Conservation (phyloP, 2,113 vertebrate genomes). For the Cariama cristata region DNA sequence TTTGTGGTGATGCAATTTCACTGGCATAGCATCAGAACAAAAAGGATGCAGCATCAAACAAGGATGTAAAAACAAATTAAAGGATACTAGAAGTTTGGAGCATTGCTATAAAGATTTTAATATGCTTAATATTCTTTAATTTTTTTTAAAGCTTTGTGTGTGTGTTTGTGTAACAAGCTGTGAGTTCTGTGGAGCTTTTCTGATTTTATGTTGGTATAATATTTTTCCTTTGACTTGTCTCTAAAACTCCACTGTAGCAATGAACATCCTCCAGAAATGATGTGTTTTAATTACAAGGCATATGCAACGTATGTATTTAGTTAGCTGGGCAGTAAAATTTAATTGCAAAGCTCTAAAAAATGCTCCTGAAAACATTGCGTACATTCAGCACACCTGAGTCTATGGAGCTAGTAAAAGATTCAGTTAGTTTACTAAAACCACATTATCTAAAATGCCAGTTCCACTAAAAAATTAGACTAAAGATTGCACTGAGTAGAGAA, state of each 20-base stretch:
- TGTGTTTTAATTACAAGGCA: slow-evolving; percentile 63
- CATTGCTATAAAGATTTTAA: slow-evolving; percentile 51
- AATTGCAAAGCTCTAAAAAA: slow-evolving; percentile 51
- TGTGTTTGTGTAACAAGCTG: neutral
- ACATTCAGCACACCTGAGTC: neutral
- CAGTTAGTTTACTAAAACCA: neutral
- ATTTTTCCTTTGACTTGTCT: slow-evolving; percentile 39
- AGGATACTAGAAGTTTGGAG: slow-evolving; percentile 53
- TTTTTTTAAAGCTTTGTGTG: neutral
- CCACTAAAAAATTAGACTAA: neutral
- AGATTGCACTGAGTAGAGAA: neutral
- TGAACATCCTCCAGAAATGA: slow-evolving; percentile 51
- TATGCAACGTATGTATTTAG: slow-evolving; percentile 36
- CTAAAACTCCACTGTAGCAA: slow-evolving; percentile 18
- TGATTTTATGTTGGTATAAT: neutral
- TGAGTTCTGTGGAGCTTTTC: slow-evolving; percentile 43
- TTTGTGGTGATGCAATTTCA: slow-evolving; percentile 40
- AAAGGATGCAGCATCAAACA: slow-evolving; percentile 51
- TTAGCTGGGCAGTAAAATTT: slow-evolving; percentile 59
- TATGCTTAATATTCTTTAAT: slow-evolving; percentile 21
- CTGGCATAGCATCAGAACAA: slow-evolving; percentile 64
- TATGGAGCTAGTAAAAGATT: neutral
- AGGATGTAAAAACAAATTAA: slow-evolving; percentile 47
- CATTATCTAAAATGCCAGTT: neutral
- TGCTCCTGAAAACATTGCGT: slow-evolving; percentile 27